Evolutionary conservation across 2,797 vertebrate species (phyloP), one percentile per base, ranked within the genome.

Genomic region (Octomys mimax): DNA sequence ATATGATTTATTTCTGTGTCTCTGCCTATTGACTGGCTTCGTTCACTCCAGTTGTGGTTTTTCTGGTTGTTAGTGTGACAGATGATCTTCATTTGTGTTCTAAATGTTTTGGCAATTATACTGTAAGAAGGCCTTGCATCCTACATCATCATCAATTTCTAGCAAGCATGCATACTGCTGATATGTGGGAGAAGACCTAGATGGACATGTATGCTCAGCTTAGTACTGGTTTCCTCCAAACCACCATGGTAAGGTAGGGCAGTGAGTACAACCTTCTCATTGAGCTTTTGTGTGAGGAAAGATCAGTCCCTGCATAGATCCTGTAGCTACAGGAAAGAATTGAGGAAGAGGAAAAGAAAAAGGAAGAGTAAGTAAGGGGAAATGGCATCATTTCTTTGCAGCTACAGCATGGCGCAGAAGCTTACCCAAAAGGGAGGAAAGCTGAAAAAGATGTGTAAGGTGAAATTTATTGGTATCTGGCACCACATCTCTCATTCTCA

Each of bases 341-440:
- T 12, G 70, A 73, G 21, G 22, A 73, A 42, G 36, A 36, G 70
- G 19, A 73, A 73, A 73, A 42, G 21, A 39, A 4, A 0, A 71
- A 21, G 28, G 46, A 3, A 0, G n/a, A 18, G 52, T 66, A 0
- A 18, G 52, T 66, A 0, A 16, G 3, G 75, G 36, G 7, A 0
- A 7, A 64, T 26, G 24, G 22, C 18, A 46, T 49, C 39, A 21
- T 5, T 5, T 18, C 36, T 46, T 21, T 61, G 10, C 26, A 66
- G 42, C 12, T 21, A 28, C 36, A 64, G 16, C 7, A 21, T 6
- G 18, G 39, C 68, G 7, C n/a, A 62, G n/a, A 87, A 46, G 26
- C 28, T 71, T 28, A 49, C 3, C 16, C 33, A 54, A 22, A 12
- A 21, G 0, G 11, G 26, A 21, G 16, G 61, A 9, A 42, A 31